Evolutionary conservation across 2,888 invertebrate species (phyloP), one percentile per base, ranked within the genome.

Genomic region (Pandemis corylana): DNA sequence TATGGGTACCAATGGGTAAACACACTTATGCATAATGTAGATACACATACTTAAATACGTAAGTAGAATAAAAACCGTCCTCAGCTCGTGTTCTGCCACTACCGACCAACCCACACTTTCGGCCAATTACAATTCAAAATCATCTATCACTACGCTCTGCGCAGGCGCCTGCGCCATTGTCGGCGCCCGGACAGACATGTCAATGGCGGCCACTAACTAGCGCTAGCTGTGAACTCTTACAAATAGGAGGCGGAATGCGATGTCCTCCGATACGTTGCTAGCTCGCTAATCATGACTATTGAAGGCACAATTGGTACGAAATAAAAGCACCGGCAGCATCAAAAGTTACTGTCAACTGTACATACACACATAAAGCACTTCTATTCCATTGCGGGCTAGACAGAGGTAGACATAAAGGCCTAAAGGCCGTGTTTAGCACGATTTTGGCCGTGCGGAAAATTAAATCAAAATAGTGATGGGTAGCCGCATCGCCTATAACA

Each of bases 151-250:
- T 74, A 65, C 62, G 51, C 7, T 44, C 12, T n/a, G 82, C 76
- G 64, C 76, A 77, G 80, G 80, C 79, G 64, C 77, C 81, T 84
- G 81, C 76, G 75, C 51, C 87, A 92, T 92, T 93, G 93, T 93
- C 85, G 86, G 83, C 69, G 64, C 70, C 70, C 68, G 80, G 89
- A 89, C 85, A 78, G 92, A 92, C 93, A 91, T 90, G 88, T 92
- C 92, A 92, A 93, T 93, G 87, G 91, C 51, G 66, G 7, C 76
- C 75, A 81, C 87, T 87, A 90, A 91, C 91, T 89, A 91, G 89
- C 84, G 42, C 68, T 76, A 89, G 90, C 91, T 86, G 90, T 90
- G 91, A 92, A 92, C 83, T 85, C 83, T 85, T 89, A 91, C 92
- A 91, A 92, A 93, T 91, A 82, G 88, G 75, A 81, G 79, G 78